These are phyloP conservation scores for Rhagologus leucostigma DNA, from an alignment of 2,113 vertebrate species.

Conservation along the genomic window DNA sequence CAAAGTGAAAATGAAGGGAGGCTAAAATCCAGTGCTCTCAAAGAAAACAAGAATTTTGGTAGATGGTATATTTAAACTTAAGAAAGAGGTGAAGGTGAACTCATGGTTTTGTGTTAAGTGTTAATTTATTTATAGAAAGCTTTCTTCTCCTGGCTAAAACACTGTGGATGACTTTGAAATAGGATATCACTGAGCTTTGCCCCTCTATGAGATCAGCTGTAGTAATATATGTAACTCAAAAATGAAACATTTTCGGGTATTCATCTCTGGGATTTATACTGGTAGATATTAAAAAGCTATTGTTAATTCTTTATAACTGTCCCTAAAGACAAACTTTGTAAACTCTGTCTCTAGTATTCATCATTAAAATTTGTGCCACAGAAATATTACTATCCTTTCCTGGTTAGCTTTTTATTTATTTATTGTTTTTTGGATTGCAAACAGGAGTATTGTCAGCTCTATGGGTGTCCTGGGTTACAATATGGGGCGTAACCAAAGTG, in stretches of 20 bases:
- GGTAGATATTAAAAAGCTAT: background rate
- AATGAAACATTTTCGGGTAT: slow-evolving; percentile 1
- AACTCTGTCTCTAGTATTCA: background rate
- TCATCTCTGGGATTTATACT: background rate
- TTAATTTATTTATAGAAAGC: slow-evolving; percentile 7
- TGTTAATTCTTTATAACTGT: background rate
- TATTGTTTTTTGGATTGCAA: background rate
- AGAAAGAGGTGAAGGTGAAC: background rate
- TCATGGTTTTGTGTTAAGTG: background rate
- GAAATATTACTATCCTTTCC: background rate
- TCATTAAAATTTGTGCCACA: background rate
- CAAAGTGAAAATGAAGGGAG: background rate
- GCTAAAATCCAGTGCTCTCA: background rate
- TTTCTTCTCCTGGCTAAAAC: slow-evolving; percentile 35
- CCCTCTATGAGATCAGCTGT: background rate
- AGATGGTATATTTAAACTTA: background rate
- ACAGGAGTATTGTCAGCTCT: background rate
- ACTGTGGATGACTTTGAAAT: slow-evolving; percentile 27
- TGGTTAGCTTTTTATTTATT: background rate
- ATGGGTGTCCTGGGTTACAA: background rate
- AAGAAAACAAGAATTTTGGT: background rate
- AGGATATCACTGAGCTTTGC: background rate
- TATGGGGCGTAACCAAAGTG: background rate
- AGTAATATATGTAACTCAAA: slow-evolving; percentile 3
- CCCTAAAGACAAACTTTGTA: background rate